Conservation (phyloP, 2,113 vertebrate species). For the Ictalurus furcatus region DNA sequence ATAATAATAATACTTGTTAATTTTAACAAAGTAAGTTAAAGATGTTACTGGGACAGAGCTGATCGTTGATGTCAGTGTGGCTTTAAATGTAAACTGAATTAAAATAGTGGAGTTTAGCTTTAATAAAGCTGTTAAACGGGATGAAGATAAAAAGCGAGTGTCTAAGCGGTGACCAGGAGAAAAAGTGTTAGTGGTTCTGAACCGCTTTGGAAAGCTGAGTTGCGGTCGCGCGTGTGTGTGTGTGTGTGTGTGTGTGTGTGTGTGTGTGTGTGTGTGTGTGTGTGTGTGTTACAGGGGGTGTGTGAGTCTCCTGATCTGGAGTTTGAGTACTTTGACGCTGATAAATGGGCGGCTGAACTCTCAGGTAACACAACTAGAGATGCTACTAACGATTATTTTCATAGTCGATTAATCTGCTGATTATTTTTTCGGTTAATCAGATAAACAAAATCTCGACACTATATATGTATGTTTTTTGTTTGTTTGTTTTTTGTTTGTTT, state of each 20-base stretch:
- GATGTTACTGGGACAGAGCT: not conserved
- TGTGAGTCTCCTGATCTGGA: constrained; percentile 93
- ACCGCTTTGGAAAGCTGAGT: too few species aligned
- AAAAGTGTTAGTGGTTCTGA: too few species aligned
- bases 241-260: constrained; percentile 21
- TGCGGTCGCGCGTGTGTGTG: too few species aligned
- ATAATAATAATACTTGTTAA: not conserved
- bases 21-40: too few species aligned
- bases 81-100: not conserved
- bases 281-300: constrained; percentile 76
- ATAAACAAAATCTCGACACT: too few species aligned
- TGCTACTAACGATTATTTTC: too few species aligned
- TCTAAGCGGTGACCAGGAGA: too few species aligned
- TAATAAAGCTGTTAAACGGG: not conserved
- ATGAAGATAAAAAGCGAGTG: not conserved
- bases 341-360: constrained; percentile 92
- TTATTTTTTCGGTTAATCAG: too few species aligned
- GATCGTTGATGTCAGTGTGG: not conserved
- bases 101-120: not conserved
- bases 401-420: too few species aligned
- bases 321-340: constrained; percentile 93
- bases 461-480: too few species aligned
- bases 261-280: not conserved
- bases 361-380: constrained; percentile 77
- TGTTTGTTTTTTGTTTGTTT: too few species aligned